A percentile compares a stretch with the other conserved stretches of the same genome.
Conservation (phyloP, 1,140 invertebrate genomes). For the Helicoverpa zea region DNA sequence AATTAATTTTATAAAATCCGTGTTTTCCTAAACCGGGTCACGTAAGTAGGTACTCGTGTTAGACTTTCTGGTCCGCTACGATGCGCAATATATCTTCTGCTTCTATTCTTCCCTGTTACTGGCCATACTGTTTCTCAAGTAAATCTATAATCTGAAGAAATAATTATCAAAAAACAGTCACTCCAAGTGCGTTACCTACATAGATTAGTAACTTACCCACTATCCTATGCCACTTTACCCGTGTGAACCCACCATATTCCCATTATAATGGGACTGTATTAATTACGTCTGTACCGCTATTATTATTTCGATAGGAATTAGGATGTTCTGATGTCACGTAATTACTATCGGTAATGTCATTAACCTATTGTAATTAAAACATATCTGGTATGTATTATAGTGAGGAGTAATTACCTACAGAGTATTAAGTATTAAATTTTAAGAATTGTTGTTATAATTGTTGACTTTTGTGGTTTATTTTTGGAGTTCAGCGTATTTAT, state of each 20-base stretch:
- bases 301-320: conserved; percentile 23
- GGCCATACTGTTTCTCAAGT: too few relatives aligned
- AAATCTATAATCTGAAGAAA: too few relatives aligned
- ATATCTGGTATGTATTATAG: background rate
- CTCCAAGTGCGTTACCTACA: too few relatives aligned
- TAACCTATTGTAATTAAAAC: conserved; percentile 2
- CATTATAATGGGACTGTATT: conserved; percentile 6
- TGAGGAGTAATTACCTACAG: background rate
- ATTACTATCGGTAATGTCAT: background rate
- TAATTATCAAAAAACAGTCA: too few relatives aligned
- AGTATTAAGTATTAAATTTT: background rate
- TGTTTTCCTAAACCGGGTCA: too few relatives aligned
- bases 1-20: too few relatives aligned
- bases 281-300: background rate
- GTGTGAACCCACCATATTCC: background rate
- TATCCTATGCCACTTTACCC: background rate
- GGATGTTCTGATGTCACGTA: background rate
- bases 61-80: too few relatives aligned
- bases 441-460: background rate
- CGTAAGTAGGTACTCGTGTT: too few relatives aligned
- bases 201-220: too few relatives aligned
- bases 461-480: background rate
- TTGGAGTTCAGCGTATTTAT: background rate
- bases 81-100: too few relatives aligned
- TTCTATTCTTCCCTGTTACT: too few relatives aligned